phyloP scores from a whole-genome alignment of 2,888 invertebrate species.

The Deroplatys truncata region DNA sequence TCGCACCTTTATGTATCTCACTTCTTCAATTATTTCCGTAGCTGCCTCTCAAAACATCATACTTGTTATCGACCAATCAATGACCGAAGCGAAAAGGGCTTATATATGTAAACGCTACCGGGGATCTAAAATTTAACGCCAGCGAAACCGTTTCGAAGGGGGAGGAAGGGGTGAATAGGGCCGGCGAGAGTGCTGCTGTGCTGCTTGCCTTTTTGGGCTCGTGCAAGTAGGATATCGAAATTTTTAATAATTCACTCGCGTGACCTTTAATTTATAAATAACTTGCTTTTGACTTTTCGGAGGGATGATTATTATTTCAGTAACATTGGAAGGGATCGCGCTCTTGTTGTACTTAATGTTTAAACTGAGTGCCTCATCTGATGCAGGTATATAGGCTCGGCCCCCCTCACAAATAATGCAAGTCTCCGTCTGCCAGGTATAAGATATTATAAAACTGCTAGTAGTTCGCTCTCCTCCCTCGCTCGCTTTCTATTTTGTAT shows the following conservation, averaged over 20 bases:
- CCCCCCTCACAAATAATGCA: slow-evolving; percentile 26
- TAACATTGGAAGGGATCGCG: slow-evolving; percentile 28
- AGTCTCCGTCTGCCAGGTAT: slow-evolving; percentile 27
- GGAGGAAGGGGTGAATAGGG: no score
- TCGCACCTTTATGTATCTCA: slow-evolving; percentile 7
- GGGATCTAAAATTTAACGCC: slow-evolving; percentile 22
- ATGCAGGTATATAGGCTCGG: slow-evolving; percentile 25
- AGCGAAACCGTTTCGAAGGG: background rate
- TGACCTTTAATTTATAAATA: slow-evolving; percentile 32
- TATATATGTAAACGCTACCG: slow-evolving; percentile 4
- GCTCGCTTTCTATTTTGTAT: slow-evolving; percentile 30
- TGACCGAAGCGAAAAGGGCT: slow-evolving; percentile 1
- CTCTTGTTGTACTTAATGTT: slow-evolving; percentile 31
- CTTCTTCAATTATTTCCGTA: slow-evolving; percentile 9
- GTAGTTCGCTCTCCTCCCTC: slow-evolving; percentile 4
- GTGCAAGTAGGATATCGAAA: slow-evolving; percentile 27
- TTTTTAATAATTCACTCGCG: slow-evolving; percentile 28
- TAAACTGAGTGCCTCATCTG: slow-evolving; percentile 24
- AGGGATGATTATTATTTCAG: slow-evolving; percentile 29
- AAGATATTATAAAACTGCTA: slow-evolving; percentile 29
- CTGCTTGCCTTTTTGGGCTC: background rate
- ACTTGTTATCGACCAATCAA: slow-evolving; percentile 23
- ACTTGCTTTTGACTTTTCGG: slow-evolving; percentile 32
- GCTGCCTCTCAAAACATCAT: slow-evolving; percentile 10
- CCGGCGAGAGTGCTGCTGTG: background rate